phyloP scores from a whole-genome alignment of 2,888 invertebrate species.

The Pilophorus perplexus region DNA sequence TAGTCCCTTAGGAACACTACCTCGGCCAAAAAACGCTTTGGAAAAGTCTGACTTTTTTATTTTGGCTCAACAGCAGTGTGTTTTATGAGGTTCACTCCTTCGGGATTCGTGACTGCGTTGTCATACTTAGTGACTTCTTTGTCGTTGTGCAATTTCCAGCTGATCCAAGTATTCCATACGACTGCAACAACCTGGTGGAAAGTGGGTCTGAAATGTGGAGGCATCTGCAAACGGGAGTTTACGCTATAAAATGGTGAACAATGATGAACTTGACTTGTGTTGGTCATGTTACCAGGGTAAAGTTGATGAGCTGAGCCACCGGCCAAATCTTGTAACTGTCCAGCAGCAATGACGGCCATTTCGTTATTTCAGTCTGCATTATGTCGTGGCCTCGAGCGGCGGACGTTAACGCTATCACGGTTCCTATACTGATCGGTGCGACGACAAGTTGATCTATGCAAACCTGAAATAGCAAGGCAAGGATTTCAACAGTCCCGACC shows the following conservation, averaged over 20 bases:
- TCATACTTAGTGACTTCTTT: no score
- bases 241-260: no score
- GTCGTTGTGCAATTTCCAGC: conserved; percentile 55
- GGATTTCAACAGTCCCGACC: no score
- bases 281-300: no score
- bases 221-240: no score
- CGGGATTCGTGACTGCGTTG: no score
- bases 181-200: conserved; percentile 73
- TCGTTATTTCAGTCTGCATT: background rate
- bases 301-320: conserved; percentile 78
- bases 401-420: background rate
- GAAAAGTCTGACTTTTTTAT: no score
- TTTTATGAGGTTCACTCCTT: no score
- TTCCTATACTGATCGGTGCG: conserved; percentile 5
- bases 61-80: no score
- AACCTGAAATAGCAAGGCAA: background rate
- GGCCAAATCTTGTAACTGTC: conserved; percentile 78
- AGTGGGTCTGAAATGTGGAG: conserved; percentile 77
- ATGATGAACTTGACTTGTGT: no score
- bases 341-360: conserved; percentile 58
- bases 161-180: conserved; percentile 81
- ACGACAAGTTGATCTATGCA: background rate
- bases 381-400: background rate
- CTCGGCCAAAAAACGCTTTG: no score
- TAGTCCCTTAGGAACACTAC: no score